Conservation (phyloP, 2,888 invertebrate genomes). For the Cantharis rustica region DNA sequence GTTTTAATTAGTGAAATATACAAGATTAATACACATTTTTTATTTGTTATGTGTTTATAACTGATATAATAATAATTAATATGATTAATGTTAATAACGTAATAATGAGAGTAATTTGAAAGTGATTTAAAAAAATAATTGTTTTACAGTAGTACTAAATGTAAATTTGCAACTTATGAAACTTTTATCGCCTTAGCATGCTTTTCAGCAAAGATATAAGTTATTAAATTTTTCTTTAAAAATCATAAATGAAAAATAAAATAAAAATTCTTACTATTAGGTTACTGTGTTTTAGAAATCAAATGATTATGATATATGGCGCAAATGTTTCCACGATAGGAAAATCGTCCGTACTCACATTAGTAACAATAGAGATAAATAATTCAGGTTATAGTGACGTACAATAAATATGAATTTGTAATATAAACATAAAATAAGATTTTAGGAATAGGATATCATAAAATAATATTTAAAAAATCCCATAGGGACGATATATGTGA, state of each 20-base stretch:
- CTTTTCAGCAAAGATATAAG: no score
- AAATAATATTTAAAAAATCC: neutral
- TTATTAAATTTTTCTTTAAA: no score
- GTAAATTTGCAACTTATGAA: no score
- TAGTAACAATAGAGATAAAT: neutral
- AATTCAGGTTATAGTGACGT: neutral
- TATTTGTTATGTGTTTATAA: no score
- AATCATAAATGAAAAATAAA: neutral
- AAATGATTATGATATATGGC: neutral
- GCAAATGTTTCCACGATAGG: neutral
- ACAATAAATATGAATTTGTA: neutral
- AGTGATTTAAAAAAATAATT: no score
- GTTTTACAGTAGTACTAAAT: no score
- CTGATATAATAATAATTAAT: no score
- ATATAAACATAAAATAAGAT: neutral
- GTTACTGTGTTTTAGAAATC: neutral
- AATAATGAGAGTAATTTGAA: no score
- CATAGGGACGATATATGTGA: neutral
- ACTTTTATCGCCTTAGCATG: no score
- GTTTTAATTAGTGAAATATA: no score
- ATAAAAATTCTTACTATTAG: neutral
- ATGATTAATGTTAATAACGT: no score
- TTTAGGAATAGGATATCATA: neutral
- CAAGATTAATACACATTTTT: no score
- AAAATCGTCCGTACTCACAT: neutral